Evolutionary conservation across 2,113 vertebrate species (phyloP), one percentile per base, ranked within the genome.

Genomic region (Neofelis nebulosa): DNA sequence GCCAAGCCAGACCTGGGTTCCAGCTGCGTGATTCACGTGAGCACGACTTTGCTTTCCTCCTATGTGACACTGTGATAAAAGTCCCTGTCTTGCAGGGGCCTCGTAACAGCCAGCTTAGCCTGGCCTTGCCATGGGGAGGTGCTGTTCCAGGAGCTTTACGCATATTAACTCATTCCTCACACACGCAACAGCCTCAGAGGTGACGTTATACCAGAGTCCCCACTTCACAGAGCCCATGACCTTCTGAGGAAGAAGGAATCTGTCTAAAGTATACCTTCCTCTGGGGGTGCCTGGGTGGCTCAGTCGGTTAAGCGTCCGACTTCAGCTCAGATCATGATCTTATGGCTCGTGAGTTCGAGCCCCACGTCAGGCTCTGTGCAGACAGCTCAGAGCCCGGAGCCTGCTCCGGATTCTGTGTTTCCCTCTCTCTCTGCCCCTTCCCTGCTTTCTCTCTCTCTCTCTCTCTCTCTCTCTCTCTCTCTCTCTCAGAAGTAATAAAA

Each of bases 1-100:
- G 13, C 4, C 31, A 3, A 14, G 45, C 61, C 61, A 63, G 80
- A 52, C 27, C 21, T 4, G 36, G 14, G 8, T 19, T 50, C 52
- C 5, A 55, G 3, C 19, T 1, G 0, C 1, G 12, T 3, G 19
- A 29, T n/a, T 3, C 33, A 1, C 15, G 3, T 18, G 63, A 15
- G 31, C 19, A 15, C 13, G 2, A 7, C 7, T 19, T 11, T 11
- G 0, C n/a, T 36, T 13, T 87, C 45, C n/a, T 69, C 4, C 4
- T 4, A 3, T 41, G 38, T 25, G 18, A 86, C 69, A 14, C 3
- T 5, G 50, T 45, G 36, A 74, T 10, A 36, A 21, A 36, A 27
- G 78, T 23, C 79, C 16, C 3, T 29, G 0, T 16, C 23, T 55
- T 23, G 0, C 63, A 36, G 23, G 16, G 27, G 16, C 3, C 38